These are phyloP conservation scores for Emesis furor DNA, from an alignment of 2,888 invertebrate species.

Conservation along the genomic window DNA sequence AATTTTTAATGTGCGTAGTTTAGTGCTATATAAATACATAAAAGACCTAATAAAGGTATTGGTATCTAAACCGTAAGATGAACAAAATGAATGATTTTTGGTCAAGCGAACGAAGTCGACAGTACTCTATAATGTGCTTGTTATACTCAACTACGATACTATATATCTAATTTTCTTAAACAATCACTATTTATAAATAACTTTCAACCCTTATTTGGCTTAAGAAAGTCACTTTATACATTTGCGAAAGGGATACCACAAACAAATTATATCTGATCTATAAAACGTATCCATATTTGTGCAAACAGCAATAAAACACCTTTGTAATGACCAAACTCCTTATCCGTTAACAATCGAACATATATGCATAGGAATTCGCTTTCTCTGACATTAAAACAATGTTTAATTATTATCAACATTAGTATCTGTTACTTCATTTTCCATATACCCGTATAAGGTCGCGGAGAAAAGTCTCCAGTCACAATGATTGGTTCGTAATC, in stretches of 20 bases:
- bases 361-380: slow-evolving; percentile 22
- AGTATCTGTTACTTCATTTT: slow-evolving; percentile 16
- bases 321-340: slow-evolving; percentile 3
- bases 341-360: background rate
- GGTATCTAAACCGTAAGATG: too few relatives aligned
- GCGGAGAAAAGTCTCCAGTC: slow-evolving; percentile 83
- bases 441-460: slow-evolving; percentile 78
- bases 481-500: slow-evolving; percentile 87
- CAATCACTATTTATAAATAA: too few relatives aligned
- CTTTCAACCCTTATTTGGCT: too few relatives aligned
- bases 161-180: too few relatives aligned
- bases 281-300: background rate
- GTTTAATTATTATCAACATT: slow-evolving; percentile 25
- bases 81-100: too few relatives aligned
- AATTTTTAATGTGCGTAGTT: too few relatives aligned
- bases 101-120: too few relatives aligned
- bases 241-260: background rate
- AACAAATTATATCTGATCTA: background rate
- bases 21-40: too few relatives aligned
- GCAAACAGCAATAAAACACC: background rate
- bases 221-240: too few relatives aligned
- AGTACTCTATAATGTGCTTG: too few relatives aligned
- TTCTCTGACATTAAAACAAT: slow-evolving; percentile 27
- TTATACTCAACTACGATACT: too few relatives aligned
- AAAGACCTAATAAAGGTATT: too few relatives aligned